Percentiles rank a stretch among this genome's conserved stretches.
phyloP scores from a whole-genome alignment of 2,113 vertebrate species.

The Macaca fascicularis region T2T-MFA8v1.1 NC_088395.1:36150501-36151000 shows the following conservation, averaged over 20 bases:
- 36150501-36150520: not conserved
- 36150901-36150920: not conserved
- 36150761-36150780: not conserved
- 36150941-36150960: not conserved
- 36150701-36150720: not conserved
- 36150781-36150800: not conserved
- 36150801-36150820: not conserved
- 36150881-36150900: not conserved
- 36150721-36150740: not conserved
- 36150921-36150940: not conserved
- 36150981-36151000: not conserved
- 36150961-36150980: not conserved
- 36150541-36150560: not conserved
- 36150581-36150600: not conserved
- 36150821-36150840: not conserved
- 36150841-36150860: not conserved
- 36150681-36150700: not conserved
- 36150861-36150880: not conserved
- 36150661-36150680: not conserved
- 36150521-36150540: not conserved
- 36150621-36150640: not conserved
- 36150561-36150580: not conserved
- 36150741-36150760: not conserved
- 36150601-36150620: not conserved
- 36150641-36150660: not conserved